Conservation (phyloP, 2,888 invertebrate species). For the Cenopis cana region DNA sequence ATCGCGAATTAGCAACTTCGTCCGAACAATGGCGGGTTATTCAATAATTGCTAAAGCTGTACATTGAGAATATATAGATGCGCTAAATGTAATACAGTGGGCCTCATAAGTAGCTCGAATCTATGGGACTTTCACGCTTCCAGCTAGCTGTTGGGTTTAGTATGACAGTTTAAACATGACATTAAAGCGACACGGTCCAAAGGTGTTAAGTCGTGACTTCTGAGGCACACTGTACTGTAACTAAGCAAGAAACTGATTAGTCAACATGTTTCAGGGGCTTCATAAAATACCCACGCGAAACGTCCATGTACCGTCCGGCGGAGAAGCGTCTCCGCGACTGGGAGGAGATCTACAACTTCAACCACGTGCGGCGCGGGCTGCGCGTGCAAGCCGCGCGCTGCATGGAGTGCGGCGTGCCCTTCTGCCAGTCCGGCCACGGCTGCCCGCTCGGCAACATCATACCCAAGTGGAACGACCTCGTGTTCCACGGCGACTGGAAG, state of each 20-base stretch:
- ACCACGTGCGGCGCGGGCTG: conserved; percentile 94
- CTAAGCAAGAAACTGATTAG: neutral
- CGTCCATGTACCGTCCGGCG: conserved; percentile 93
- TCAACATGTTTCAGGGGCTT: conserved; percentile 89
- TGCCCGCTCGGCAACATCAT: conserved; percentile 99
- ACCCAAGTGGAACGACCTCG: conserved; percentile 99
- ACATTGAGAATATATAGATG: too few species aligned
- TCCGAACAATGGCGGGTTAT: too few species aligned
- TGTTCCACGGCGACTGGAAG: conserved; percentile 97
- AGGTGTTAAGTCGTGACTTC: too few species aligned
- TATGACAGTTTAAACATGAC: too few species aligned
- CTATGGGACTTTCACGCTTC: too few species aligned
- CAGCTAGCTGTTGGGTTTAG: too few species aligned
- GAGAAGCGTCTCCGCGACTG: conserved; percentile 96
- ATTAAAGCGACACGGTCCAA: too few species aligned
- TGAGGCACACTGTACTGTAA: too few species aligned
- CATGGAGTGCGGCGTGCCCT: conserved; percentile 99
- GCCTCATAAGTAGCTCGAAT: too few species aligned
- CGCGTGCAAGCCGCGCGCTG: conserved; percentile 96
- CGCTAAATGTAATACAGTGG: too few species aligned
- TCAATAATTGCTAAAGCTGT: too few species aligned
- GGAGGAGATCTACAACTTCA: conserved; percentile 97
- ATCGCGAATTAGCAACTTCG: too few species aligned
- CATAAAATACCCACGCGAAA: conserved; percentile 97
- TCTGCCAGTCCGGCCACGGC: conserved; percentile 91